Base-by-base conservation (phyloP, 1,140 invertebrate species). In the Drosophila prosaltans region DNA sequence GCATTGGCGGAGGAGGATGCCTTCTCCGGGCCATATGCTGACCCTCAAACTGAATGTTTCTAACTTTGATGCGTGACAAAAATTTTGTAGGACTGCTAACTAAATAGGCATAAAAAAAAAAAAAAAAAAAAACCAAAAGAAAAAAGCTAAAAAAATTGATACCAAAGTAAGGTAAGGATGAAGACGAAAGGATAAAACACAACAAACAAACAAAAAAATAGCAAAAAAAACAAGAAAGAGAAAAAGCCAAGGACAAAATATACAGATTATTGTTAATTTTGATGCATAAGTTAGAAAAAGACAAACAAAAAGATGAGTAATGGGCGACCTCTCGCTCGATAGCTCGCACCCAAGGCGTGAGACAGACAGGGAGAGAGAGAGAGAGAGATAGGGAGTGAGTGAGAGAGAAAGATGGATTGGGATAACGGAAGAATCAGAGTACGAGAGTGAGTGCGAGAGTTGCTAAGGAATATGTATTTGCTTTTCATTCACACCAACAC, bases 31-130 rank as follows among this genome's bases (percentile, higher is more conserved):
- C 32, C 6, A 48, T 30, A 30, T 30, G 2, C 4, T 30, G 28
- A 4, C 28, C 28, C 39, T 72, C 41, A 69, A 74, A 55, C 16
- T 65, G 72, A 76, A 80, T 69, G 65, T 74, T 80, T 75, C 72
- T 48, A 75, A 75, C 77, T 64, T 65, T 64, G 48, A 61, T 69
- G 61, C 32, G 32, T 36, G 32, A 36, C 32, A 36, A 36, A 36
- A 68, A 72, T 76, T 66, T 73, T 58, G 65, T 81, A 81, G 79
- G 79, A 81, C 79, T 81, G 78, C 78, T 77, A 69, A 76, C 78
- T 77, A 69, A 76, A 69, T 66, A 76, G 65, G 69, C 73, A 81
- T 72, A 78, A 69, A 72, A 63, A 64, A 55, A 72, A 72, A 7
- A 6, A 7, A 36, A 36, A 36, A 36, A 30, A 30, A 30, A 30